Evolutionary conservation across 2,797 vertebrate species (phyloP).

Genomic region (Parambassis ranga): DNA sequence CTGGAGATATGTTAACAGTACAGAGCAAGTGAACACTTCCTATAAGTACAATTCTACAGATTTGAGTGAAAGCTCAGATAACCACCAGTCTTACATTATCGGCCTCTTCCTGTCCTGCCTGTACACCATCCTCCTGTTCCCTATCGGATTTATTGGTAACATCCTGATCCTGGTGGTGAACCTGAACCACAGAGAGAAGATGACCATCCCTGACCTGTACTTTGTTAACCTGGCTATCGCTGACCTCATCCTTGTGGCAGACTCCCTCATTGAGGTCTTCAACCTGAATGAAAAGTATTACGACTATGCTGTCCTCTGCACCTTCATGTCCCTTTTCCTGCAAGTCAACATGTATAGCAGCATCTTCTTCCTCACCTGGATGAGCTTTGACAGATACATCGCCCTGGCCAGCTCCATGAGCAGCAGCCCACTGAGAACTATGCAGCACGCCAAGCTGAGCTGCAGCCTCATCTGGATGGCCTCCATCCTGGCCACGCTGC

Average conservation of each 20-base stretch:
- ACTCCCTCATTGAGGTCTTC: conserved; percentile 98
- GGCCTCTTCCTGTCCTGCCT: conserved; percentile 94
- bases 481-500: conserved; percentile 90
- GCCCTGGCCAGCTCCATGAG: conserved; percentile 90
- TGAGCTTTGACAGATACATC: conserved; percentile 97
- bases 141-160: conserved; percentile 96
- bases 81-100: conserved; percentile 86
- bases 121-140: conserved; percentile 96
- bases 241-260: conserved; percentile 94
- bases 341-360: conserved; percentile 99
- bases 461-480: conserved; percentile 98
- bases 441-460: conserved; percentile 92
- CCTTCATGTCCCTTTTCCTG: conserved; percentile 97
- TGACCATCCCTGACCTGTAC: conserved; percentile 97
- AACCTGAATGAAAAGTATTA: conserved; percentile 97
- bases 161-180: conserved; percentile 96
- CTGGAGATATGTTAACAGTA: conserved; percentile 79
- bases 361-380: conserved; percentile 99
- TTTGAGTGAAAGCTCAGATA: conserved; percentile 64
- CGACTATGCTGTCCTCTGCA: conserved; percentile 93
- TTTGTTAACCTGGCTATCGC: conserved; percentile 95
- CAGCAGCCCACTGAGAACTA: conserved; percentile 90
- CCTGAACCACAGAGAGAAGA: conserved; percentile 93
- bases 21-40: conserved; percentile 78
- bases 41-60: conserved; percentile 73